Base-by-base conservation (phyloP, 2,113 vertebrate species). In the Brachyhypopomus occidentalis region DNA sequence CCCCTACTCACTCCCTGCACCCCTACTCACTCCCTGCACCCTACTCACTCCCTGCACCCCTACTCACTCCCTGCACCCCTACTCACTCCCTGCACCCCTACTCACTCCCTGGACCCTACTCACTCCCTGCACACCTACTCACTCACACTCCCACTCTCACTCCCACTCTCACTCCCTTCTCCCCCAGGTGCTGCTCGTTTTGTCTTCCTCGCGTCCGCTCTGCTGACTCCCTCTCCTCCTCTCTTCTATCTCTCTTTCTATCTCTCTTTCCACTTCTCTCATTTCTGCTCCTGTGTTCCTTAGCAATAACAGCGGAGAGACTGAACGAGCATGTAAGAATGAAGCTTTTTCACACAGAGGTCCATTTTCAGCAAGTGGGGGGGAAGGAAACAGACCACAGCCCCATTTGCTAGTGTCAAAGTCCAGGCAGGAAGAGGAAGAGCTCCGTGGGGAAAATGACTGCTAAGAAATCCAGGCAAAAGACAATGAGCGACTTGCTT, bases 281-380 rank as follows among this genome's bases (percentile, higher is more conserved):
- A 25, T 60, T 19, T 27, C 34, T 79, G 23, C 52, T 22, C 19
- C 27, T 38, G 27, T 67, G 16, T 36, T 36, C 30, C 27, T 20
- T 22, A 64, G 11, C n/a, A 76, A 38, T 38, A 48, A 23, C 69
- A 63, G 67, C 19, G 56, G 38, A 63, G 38, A 30, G 20, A 62
- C 20, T 63, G 19, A 80, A 73, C 34, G 20, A 41, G 45, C 16
- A 78, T 63, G 71, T 58, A 75, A 56, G 48, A 81, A 48, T 56
- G 41, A 56, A 60, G 41, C 58, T 72, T 84, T 84, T 67, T 38
- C 52, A 73, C 52, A 80, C 58, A 84, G 75, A 81, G 72, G 55
- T 75, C 34, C 55, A 73, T 75, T 84, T 71, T 76, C 72, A 25
- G 8, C 67, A 72, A 17, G 23, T 60, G 41, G 55, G 27, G 25